A percentile compares a stretch with the other conserved stretches of the same genome.
These are phyloP conservation scores for Chloroceryle aenea DNA, from an alignment of 2,113 vertebrate species.

Conservation along the genomic window DNA sequence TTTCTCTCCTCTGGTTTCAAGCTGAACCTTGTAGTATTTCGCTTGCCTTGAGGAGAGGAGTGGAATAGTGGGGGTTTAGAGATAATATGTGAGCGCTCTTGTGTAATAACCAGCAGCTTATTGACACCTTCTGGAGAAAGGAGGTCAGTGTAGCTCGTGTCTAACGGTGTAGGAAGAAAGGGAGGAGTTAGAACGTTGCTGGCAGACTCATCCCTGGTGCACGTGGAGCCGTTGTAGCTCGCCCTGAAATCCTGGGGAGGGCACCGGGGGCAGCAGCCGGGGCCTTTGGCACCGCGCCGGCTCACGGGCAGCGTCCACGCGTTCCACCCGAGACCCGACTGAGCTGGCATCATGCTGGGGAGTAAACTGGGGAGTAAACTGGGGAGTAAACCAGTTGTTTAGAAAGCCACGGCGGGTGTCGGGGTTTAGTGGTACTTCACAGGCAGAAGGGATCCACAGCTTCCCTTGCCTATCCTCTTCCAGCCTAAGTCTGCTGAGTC, in stretches of 20 bases:
- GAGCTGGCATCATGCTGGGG: background rate
- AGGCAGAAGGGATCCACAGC: accelerated
- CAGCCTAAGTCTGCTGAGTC: background rate
- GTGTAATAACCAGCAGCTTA: background rate
- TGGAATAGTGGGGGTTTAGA: background rate
- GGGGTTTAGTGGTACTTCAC: background rate
- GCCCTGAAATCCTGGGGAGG: accelerated
- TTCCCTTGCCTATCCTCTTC: background rate
- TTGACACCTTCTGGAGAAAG: background rate
- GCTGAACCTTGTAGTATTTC: accelerated
- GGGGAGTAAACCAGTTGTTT: background rate
- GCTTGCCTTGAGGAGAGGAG: background rate
- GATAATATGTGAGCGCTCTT: accelerated
- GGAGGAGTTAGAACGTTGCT: background rate
- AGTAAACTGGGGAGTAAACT: background rate
- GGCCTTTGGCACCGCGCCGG: background rate
- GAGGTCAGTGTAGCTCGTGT: background rate
- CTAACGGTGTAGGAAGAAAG: background rate
- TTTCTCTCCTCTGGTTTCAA: background rate
- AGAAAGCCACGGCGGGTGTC: too few species aligned
- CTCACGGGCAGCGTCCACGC: accelerated
- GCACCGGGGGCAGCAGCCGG: background rate
- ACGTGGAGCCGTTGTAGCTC: background rate
- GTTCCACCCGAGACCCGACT: background rate
- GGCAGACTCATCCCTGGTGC: background rate